These are phyloP conservation scores for Sylvicola fuscatus DNA, from an alignment of 2,888 invertebrate genomes.

Conservation along the genomic window DNA sequence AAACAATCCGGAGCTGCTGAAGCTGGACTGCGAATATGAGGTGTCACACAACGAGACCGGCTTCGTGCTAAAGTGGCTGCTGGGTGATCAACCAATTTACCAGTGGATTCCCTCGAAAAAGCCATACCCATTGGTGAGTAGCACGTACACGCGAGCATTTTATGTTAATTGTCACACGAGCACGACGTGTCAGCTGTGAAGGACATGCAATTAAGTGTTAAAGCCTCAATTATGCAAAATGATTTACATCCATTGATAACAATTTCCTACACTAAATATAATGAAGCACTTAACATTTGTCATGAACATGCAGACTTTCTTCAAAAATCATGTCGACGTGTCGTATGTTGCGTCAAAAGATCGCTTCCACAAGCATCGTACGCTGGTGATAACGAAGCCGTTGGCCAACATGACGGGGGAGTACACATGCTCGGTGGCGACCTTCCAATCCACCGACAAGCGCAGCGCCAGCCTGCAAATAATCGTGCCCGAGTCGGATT, in stretches of 20 bases:
- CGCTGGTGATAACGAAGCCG: constrained; percentile 44
- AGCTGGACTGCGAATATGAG: constrained; percentile 50
- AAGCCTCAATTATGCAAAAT: too few species aligned
- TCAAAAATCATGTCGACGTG: constrained; percentile 36
- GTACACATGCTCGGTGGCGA: constrained; percentile 45
- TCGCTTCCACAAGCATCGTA: constrained; percentile 45
- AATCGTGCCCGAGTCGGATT: constrained; percentile 23
- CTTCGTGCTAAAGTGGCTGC: constrained; percentile 58
- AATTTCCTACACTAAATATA: not conserved
- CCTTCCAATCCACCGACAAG: constrained; percentile 25
- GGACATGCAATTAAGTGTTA: too few species aligned
- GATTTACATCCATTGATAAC: too few species aligned
- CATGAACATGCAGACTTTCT: constrained; percentile 11
- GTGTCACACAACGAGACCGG: constrained; percentile 40
- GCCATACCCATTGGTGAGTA: constrained; percentile 40
- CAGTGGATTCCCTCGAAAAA: constrained; percentile 57
- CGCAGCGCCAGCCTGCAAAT: constrained; percentile 15
- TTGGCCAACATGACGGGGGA: constrained; percentile 49
- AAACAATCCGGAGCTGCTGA: constrained; percentile 32
- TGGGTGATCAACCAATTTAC: constrained; percentile 48
- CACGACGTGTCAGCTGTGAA: too few species aligned
- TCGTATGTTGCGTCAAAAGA: constrained; percentile 42
- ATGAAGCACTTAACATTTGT: not conserved
- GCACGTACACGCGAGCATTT: constrained; percentile 7
- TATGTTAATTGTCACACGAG: not conserved